Evolutionary conservation across 1,140 invertebrate species (phyloP).

Genomic region (Condylostylus longicornis): DNA sequence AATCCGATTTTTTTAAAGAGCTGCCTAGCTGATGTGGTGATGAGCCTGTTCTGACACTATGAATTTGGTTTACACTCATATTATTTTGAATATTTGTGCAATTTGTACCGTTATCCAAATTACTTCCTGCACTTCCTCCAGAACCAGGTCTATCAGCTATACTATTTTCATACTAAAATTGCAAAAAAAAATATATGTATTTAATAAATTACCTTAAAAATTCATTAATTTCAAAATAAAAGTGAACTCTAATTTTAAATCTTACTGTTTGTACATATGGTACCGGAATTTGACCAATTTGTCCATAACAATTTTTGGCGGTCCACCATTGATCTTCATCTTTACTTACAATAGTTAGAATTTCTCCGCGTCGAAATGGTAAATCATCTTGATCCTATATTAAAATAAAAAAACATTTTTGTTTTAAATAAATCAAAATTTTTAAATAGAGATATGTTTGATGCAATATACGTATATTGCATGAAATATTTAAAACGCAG

Average conservation of each 20-base stretch:
- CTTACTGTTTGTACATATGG: constrained; percentile 74
- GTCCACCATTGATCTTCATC: constrained; percentile 98
- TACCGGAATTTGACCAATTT: constrained; percentile 86
- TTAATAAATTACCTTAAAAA: background rate
- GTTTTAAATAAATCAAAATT: background rate
- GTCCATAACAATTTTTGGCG: constrained; percentile 71
- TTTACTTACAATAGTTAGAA: constrained; percentile 80
- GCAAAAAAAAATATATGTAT: background rate
- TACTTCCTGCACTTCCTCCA: constrained; percentile 8
- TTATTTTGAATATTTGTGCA: background rate
- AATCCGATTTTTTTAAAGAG: constrained; percentile 23
- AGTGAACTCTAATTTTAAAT: constrained; percentile 14
- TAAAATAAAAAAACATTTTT: constrained; percentile 6
- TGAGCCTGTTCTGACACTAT: constrained; percentile 6
- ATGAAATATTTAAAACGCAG: background rate
- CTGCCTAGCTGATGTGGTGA: constrained; percentile 13
- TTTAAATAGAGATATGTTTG: background rate
- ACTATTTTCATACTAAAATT: too few species aligned
- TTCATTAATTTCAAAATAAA: constrained; percentile 12
- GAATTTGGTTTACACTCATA: background rate
- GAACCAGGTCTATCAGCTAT: constrained; percentile 11
- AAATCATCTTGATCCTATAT: constrained; percentile 83
- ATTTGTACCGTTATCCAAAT: background rate
- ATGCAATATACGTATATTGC: background rate
- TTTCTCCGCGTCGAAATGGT: constrained; percentile 87